A percentile compares a stretch with the other conserved stretches of the same genome.
These are phyloP conservation scores for Holacanthus passer DNA, from an alignment of 2,113 vertebrate genomes.

Conservation along the genomic window DNA sequence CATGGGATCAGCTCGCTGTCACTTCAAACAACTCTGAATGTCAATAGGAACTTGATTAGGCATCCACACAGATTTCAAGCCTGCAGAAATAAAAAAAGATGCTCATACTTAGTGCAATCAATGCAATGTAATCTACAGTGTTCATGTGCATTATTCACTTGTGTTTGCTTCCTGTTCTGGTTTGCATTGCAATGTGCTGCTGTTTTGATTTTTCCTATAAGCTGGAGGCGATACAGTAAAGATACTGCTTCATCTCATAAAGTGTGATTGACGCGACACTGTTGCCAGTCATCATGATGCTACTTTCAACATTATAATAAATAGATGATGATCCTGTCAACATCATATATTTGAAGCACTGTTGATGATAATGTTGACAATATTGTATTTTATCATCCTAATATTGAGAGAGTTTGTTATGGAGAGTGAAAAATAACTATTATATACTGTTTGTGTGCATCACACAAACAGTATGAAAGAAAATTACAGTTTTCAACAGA, in stretches of 20 bases:
- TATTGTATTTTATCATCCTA: neutral
- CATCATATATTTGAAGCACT: neutral
- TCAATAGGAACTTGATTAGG: conserved; percentile 6
- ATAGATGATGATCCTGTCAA: too few relatives aligned
- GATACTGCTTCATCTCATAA: neutral
- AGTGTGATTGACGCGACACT: neutral
- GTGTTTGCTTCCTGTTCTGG: neutral
- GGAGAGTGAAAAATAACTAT: neutral
- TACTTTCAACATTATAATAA: neutral
- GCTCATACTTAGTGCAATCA: neutral
- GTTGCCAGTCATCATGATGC: neutral
- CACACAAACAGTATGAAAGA: neutral
- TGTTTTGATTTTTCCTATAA: neutral
- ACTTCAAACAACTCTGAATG: conserved; percentile 9
- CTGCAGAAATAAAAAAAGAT: neutral
- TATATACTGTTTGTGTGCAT: neutral
- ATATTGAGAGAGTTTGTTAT: neutral
- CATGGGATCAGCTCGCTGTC: neutral
- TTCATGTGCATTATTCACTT: conserved; percentile 2
- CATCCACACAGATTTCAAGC: neutral
- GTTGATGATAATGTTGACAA: neutral
- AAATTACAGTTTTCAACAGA: conserved; percentile 28
- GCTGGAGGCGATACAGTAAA: neutral
- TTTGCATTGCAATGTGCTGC: neutral
- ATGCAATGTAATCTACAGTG: neutral